Conservation (phyloP, 1,140 invertebrate species). For the Bombus terrestris region DNA sequence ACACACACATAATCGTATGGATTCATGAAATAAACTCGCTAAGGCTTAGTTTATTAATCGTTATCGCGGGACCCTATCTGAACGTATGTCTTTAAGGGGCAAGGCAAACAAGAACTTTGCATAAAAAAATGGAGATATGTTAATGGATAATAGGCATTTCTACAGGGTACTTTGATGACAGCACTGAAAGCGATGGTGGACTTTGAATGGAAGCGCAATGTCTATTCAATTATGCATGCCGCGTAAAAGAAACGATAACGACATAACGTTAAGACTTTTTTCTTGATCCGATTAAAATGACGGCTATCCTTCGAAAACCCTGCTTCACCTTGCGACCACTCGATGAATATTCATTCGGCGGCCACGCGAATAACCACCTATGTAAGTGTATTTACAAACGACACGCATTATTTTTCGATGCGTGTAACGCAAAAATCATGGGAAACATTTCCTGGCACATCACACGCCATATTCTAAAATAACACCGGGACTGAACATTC, state of each 20-base stretch:
- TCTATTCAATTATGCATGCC: conserved; percentile 50
- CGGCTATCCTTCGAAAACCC: conserved; percentile 30
- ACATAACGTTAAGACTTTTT: conserved; percentile 51
- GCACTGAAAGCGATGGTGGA: neutral
- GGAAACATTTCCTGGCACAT: neutral
- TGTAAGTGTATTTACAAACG: conserved; percentile 11
- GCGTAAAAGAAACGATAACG: conserved; percentile 37
- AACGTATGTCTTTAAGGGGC: no score
- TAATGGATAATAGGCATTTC: neutral
- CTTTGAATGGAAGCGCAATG: conserved; percentile 4
- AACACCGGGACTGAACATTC: conserved; percentile 8
- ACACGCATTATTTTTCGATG: neutral
- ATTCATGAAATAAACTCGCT: neutral
- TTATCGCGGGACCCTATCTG: no score
- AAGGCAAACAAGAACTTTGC: neutral
- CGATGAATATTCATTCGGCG: conserved; percentile 57
- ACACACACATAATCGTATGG: neutral
- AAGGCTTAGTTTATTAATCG: neutral
- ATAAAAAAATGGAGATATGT: neutral
- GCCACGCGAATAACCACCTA: conserved; percentile 17
- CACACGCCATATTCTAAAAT: neutral
- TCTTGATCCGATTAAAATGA: conserved; percentile 55
- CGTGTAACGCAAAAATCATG: neutral
- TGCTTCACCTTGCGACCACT: neutral
- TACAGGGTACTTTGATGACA: neutral